Conservation (phyloP, 2,888 invertebrate genomes). For the Lycophotia porphyrea region DNA sequence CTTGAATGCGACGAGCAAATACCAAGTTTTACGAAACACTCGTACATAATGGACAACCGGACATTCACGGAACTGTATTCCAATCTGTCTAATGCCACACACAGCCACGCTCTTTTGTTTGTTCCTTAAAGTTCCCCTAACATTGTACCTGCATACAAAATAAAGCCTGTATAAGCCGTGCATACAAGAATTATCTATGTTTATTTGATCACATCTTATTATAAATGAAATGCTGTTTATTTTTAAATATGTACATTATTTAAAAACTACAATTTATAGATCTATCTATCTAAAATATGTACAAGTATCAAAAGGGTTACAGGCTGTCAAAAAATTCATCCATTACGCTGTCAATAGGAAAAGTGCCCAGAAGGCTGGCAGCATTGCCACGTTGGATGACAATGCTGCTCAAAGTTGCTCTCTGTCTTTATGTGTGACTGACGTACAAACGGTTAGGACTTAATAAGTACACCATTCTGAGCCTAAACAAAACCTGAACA, state of each 20-base stretch:
- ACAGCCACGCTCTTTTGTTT: conserved; percentile 16
- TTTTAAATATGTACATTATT: too few relatives aligned
- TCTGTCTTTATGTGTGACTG: too few relatives aligned
- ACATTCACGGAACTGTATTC: conserved; percentile 9
- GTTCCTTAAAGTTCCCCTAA: background rate
- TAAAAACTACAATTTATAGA: background rate
- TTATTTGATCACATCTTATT: too few relatives aligned
- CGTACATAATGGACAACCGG: conserved; percentile 6
- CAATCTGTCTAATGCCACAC: conserved; percentile 21
- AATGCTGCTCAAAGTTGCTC: background rate
- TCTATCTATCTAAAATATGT: background rate
- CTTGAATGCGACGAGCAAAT: conserved; percentile 11
- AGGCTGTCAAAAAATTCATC: background rate
- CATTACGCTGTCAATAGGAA: background rate
- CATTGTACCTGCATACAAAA: background rate
- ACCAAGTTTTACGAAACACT: conserved; percentile 15
- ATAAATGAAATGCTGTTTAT: too few relatives aligned
- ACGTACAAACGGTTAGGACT: background rate
- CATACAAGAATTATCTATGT: background rate
- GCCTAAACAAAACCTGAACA: too few relatives aligned
- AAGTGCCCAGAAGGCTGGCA: background rate
- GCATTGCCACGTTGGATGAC: background rate
- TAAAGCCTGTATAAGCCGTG: background rate
- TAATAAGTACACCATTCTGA: background rate
- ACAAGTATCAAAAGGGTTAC: background rate